Percentiles rank a stretch among this genome's conserved stretches.
Evolutionary conservation across 2,113 vertebrate species (phyloP).

Genomic region (Edolisoma coerulescens): DNA sequence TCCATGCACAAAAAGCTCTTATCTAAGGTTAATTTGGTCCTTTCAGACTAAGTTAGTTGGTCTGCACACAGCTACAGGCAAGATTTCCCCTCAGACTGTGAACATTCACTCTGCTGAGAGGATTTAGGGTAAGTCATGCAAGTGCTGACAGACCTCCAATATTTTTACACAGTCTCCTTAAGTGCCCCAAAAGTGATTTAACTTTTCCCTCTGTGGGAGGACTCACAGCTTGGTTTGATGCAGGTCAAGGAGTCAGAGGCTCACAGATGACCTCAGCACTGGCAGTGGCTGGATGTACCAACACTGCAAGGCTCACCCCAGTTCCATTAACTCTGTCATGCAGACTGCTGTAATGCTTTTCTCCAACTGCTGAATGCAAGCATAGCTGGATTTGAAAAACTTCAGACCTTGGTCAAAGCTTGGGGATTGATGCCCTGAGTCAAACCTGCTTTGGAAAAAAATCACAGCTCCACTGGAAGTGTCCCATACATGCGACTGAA

Average conservation of each 20-base stretch:
- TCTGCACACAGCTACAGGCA: conserved; percentile 4
- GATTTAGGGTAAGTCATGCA: conserved; percentile 7
- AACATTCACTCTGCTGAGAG: not conserved
- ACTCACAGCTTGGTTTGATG: not conserved
- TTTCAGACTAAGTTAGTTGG: conserved; percentile 52
- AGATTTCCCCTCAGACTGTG: conserved; percentile 33
- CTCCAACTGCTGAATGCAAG: not conserved
- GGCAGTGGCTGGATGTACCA: not conserved
- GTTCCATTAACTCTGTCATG: rapidly evolving
- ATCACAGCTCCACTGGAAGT: not conserved
- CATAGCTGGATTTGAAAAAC: not conserved
- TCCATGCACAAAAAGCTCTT: conserved; percentile 53
- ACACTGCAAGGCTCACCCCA: not conserved
- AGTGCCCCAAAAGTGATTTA: not conserved
- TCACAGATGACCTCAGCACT: not conserved
- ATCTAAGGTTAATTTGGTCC: conserved; percentile 57
- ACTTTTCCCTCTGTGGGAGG: not conserved
- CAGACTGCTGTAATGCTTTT: not conserved
- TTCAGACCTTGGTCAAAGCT: not conserved
- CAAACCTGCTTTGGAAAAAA: not conserved
- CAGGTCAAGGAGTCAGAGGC: rapidly evolving
- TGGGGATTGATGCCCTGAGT: rapidly evolving
- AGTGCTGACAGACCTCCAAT: not conserved
- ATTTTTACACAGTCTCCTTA: not conserved
- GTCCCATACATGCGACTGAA: rapidly evolving